Conservation (phyloP, 2,113 vertebrate species). For the Cyprinodon tularosa region DNA sequence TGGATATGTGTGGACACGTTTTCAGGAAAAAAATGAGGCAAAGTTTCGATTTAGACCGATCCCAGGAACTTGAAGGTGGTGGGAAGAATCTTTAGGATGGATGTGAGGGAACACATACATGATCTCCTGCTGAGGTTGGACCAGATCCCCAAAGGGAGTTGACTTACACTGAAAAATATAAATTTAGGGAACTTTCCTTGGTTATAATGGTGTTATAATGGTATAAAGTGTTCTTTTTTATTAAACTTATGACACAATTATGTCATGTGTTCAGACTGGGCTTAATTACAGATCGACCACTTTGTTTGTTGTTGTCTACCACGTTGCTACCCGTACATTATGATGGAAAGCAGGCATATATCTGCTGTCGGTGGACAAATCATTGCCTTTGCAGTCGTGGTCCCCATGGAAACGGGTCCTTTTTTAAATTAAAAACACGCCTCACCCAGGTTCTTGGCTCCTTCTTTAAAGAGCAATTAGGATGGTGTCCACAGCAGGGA, state of each 20-base stretch:
- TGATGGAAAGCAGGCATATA: conserved; percentile 34
- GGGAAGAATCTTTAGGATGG: too few species aligned
- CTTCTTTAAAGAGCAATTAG: conserved; percentile 36
- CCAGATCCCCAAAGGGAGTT: background rate
- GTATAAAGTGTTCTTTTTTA: background rate
- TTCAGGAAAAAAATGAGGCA: too few species aligned
- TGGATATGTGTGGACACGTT: too few species aligned
- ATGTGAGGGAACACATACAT: too few species aligned
- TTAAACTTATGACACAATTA: background rate
- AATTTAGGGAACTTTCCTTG: background rate
- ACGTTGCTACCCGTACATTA: conserved; percentile 29
- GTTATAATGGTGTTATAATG: too few species aligned
- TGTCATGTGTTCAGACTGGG: background rate
- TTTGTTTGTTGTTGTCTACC: conserved; percentile 47
- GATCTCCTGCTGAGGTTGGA: background rate
- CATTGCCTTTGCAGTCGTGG: conserved; percentile 34
- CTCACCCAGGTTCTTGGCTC: conserved; percentile 40
- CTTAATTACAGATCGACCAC: conserved; percentile 36
- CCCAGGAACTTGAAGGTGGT: too few species aligned
- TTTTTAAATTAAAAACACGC: conserved; percentile 30
- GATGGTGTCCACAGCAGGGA: conserved; percentile 36
- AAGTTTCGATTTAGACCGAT: too few species aligned
- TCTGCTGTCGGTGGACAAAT: conserved; percentile 46
- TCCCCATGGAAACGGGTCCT: conserved; percentile 51
- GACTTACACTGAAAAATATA: background rate